Evolutionary conservation across 2,888 invertebrate species (phyloP).

Genomic region (Sesia apiformis): DNA sequence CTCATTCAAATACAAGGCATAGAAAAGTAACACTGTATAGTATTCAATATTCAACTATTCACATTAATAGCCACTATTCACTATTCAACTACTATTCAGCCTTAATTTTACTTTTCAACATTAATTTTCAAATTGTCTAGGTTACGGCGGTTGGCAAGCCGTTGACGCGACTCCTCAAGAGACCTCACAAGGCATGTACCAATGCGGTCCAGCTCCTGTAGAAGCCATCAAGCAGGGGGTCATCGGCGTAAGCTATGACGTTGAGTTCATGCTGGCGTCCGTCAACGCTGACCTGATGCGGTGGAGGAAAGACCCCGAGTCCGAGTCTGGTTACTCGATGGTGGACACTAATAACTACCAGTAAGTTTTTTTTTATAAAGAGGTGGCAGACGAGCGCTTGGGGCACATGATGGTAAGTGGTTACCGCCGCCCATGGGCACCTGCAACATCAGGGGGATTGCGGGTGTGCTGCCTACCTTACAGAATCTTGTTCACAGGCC

Average conservation of each 20-base stretch:
- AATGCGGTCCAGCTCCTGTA: conserved; percentile 86
- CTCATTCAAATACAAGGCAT: too few relatives aligned
- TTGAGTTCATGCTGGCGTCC: conserved; percentile 85
- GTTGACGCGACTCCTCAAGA: conserved; percentile 91
- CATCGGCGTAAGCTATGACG: conserved; percentile 83
- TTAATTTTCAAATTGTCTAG: conserved; percentile 29
- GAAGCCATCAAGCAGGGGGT: conserved; percentile 86
- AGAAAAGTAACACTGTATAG: too few relatives aligned
- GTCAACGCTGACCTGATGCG: conserved; percentile 89
- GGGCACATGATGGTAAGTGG: too few relatives aligned
- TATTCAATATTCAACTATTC: not conserved
- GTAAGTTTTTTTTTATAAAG: conserved; percentile 57
- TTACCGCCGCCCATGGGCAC: too few relatives aligned
- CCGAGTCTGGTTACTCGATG: conserved; percentile 78
- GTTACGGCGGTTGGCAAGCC: conserved; percentile 93
- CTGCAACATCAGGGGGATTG: too few relatives aligned
- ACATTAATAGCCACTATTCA: too few relatives aligned
- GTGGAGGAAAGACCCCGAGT: conserved; percentile 81
- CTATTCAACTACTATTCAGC: too few relatives aligned
- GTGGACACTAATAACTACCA: conserved; percentile 83
- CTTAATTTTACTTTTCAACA: not conserved
- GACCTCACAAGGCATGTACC: conserved; percentile 80
- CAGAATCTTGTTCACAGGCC: too few relatives aligned
- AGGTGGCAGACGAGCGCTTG: not conserved
- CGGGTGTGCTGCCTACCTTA: too few relatives aligned